Evolutionary conservation across 1,140 invertebrate species (phyloP).

Genomic region (Musca domestica): DNA sequence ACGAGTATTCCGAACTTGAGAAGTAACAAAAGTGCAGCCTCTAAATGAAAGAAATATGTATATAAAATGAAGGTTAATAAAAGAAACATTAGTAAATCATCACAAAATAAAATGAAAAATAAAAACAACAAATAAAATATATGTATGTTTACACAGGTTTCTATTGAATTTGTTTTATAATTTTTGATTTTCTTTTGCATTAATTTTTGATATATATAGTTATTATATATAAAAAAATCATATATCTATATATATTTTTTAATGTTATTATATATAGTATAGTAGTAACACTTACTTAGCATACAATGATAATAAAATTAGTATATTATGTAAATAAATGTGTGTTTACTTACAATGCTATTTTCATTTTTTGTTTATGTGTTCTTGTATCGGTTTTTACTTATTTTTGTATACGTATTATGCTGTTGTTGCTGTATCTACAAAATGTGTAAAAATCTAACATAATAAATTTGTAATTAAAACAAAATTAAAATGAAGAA

Average conservation of each 20-base stretch:
- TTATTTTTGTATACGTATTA: too few relatives aligned
- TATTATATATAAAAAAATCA: too few relatives aligned
- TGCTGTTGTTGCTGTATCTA: too few relatives aligned
- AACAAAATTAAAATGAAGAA: too few relatives aligned
- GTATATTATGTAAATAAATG: conserved; percentile 18
- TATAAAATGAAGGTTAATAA: neutral
- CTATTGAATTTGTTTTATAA: conserved; percentile 8
- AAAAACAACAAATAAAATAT: too few relatives aligned
- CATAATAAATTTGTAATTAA: too few relatives aligned
- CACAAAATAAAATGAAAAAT: too few relatives aligned
- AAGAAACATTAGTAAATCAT: neutral
- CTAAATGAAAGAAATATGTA: neutral
- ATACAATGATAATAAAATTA: conserved; percentile 8
- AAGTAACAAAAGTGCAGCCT: neutral
- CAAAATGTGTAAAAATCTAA: too few relatives aligned
- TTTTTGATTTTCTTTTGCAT: conserved; percentile 7
- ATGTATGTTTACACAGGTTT: conserved; percentile 1
- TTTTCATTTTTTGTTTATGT: too few relatives aligned
- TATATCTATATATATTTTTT: too few relatives aligned
- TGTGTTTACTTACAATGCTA: conserved; percentile 16
- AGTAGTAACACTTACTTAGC: conserved; percentile 4
- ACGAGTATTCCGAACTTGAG: neutral
- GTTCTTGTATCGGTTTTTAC: too few relatives aligned
- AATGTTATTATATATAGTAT: neutral
- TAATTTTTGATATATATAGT: neutral